Conservation (phyloP, 2,797 vertebrate genomes). For the Triplophysa bombifrons region DNA sequence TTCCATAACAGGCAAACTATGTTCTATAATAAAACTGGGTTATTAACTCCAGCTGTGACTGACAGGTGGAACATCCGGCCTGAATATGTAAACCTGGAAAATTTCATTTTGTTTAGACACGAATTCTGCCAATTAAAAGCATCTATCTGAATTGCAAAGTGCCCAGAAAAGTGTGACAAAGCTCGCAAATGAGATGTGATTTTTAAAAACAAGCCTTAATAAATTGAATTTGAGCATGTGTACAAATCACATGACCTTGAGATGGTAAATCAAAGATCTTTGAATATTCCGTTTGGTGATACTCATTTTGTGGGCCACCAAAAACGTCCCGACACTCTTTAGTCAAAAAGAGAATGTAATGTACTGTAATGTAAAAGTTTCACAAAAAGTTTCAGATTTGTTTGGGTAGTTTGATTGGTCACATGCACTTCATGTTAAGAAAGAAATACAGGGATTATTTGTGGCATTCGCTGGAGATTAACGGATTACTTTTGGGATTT, state of each 20-base stretch:
- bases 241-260: slow-evolving; percentile 3
- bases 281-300: background rate
- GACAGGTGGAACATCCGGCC: slow-evolving; percentile 1
- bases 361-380: too few relatives aligned
- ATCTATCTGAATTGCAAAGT: slow-evolving; percentile 18
- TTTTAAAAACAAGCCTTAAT: background rate
- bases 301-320: background rate
- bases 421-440: too few relatives aligned
- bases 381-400: too few relatives aligned
- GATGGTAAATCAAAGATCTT: background rate
- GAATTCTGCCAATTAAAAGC: slow-evolving; percentile 16
- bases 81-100: background rate
- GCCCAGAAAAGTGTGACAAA: background rate
- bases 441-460: too few relatives aligned
- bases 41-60: background rate
- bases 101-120: background rate
- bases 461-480: too few relatives aligned
- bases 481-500: too few relatives aligned
- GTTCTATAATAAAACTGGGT: slow-evolving; percentile 21
- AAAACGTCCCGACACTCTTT: background rate
- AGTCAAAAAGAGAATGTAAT: too few relatives aligned
- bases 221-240: background rate
- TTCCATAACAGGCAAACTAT: background rate
- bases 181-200: background rate
- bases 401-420: too few relatives aligned